Evolutionary conservation across 2,113 vertebrate species (phyloP).

Genomic region (Burhinus oedicnemus): DNA sequence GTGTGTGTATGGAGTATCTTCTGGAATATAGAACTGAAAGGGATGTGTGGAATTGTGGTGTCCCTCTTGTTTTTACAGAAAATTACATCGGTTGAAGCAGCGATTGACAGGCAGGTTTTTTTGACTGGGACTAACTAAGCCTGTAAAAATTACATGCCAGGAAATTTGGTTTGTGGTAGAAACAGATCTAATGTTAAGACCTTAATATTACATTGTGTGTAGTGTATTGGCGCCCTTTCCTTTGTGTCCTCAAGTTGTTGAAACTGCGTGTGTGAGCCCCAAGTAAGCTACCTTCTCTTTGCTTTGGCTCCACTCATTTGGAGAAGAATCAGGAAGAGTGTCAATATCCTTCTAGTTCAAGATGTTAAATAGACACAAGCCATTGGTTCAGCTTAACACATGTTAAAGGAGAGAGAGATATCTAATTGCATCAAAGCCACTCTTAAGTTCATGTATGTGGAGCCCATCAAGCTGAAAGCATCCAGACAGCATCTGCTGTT

Average conservation of each 20-base stretch:
- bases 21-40: not conserved
- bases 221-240: not conserved
- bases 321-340: not conserved
- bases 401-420: slow-evolving; percentile 80
- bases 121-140: not conserved
- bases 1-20: not conserved
- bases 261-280: not conserved
- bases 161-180: slow-evolving; percentile 13
- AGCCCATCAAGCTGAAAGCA: slow-evolving; percentile 88
- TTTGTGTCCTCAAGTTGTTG: not conserved
- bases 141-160: not conserved
- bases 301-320: not conserved
- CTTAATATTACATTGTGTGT: not conserved
- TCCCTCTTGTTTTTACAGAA: not conserved
- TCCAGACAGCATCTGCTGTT: slow-evolving; percentile 86
- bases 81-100: not conserved
- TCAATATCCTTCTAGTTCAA: not conserved
- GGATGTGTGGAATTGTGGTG: not conserved
- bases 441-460: slow-evolving; percentile 84
- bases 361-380: slow-evolving; percentile 3
- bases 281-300: not conserved
- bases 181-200: not conserved
- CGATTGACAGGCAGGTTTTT: not conserved
- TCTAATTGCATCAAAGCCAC: slow-evolving; percentile 88
- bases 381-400: slow-evolving; percentile 65